Evolutionary conservation across 2,113 vertebrate genomes (phyloP), one percentile per base, ranked within the genome.

Genomic region (Esox niger): DNA sequence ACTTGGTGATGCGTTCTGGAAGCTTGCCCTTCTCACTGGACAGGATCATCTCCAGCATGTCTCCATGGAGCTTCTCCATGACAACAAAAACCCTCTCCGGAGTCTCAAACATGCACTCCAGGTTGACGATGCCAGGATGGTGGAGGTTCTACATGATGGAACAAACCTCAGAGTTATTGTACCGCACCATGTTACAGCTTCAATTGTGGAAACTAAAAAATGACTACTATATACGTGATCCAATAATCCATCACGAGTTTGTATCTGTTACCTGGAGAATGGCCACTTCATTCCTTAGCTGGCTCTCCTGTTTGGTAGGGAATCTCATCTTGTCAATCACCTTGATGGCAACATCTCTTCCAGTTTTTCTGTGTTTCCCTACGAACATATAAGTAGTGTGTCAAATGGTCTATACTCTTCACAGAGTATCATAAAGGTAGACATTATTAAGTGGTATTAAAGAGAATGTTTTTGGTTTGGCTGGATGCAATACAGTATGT

Each of bases 51-150:
- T 99, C 97, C 83, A 99, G 83, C 97, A 99, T 99, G 88, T 99
- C 97, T 2, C 97, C 97, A 4, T 99, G 97, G 54, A 99, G 92
- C 84, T 99, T 99, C 88, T 99, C 97, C 97, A 99, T 99, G 71
- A 99, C 96, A 15, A 99, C 97, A 82, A 99, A 99, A 68, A 99
- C 96, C 33, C 97, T 89, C 83, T 99, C 97, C 0, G 95, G 95
- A 0, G 96, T 99, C 91, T 99, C 97, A 77, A 98, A 99, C 97
- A 99, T 99, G 73, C 96, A 97, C 89, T 99, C 97, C 90, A 99
- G 89, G 87, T 99, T 98, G 65, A 99, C 97, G 68, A 99, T 98
- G 56, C 97, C 97, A 76, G 95, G 97, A 77, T 98, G 97, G 79
- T 98, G 97, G 79, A 99, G 91, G 86, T 98, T 99, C 97, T 62